Percentiles rank a stretch among this genome's conserved stretches.
phyloP scores from a whole-genome alignment of 2,113 vertebrate species.

The Pelecanus crispus region DNA sequence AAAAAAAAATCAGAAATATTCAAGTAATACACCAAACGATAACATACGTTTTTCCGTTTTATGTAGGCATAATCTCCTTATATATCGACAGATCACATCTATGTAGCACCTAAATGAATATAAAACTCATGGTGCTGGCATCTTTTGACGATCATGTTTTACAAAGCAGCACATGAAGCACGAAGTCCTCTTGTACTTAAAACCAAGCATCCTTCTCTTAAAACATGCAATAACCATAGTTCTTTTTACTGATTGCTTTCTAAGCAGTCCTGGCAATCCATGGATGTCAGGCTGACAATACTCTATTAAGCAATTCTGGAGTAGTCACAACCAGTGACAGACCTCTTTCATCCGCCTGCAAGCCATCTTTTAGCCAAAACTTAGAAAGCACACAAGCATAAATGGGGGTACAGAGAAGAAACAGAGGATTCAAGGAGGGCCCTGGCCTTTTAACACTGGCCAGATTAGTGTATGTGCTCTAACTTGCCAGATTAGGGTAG shows the following conservation, averaged over 20 bases:
- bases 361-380: neutral
- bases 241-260: neutral
- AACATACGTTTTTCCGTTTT: neutral
- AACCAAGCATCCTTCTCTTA: neutral
- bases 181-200: neutral
- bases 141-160: neutral
- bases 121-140: neutral
- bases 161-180: neutral
- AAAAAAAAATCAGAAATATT: neutral
- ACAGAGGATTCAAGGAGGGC: neutral
- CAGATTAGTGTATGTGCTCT: fast-evolving
- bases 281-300: neutral
- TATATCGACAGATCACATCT: neutral
- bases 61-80: neutral
- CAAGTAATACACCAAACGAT: neutral
- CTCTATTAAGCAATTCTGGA: neutral
- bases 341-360: neutral
- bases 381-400: neutral
- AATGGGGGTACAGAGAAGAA: neutral
- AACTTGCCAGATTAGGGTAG: neutral
- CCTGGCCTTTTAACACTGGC: neutral
- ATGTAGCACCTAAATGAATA: neutral
- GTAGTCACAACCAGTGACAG: neutral
- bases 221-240: neutral
- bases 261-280: neutral